phyloP scores from a whole-genome alignment of 2,113 vertebrate genomes.

The Ammodytes marinus region DNA sequence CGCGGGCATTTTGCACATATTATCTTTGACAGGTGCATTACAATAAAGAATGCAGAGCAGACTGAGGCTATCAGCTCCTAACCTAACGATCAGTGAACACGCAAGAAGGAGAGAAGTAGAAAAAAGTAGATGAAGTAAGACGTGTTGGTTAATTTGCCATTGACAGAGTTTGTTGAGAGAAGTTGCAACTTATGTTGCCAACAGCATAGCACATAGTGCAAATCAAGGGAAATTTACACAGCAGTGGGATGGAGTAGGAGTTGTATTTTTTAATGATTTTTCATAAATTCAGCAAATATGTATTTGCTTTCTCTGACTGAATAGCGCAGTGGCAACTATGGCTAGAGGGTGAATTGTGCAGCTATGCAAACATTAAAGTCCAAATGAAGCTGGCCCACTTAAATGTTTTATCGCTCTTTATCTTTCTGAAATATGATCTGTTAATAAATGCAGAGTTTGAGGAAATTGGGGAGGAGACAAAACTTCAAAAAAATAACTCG shows the following conservation, averaged over 20 bases:
- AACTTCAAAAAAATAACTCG: conserved; percentile 22
- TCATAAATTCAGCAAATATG: conserved; percentile 25
- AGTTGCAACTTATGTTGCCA: conserved; percentile 12
- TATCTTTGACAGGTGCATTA: conserved; percentile 89
- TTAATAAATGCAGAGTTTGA: conserved; percentile 24
- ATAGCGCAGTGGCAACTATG: not conserved
- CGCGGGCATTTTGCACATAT: conserved; percentile 84
- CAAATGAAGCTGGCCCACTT: conserved; percentile 21
- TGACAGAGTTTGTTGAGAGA: conserved; percentile 13
- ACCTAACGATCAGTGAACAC: conserved; percentile 43
- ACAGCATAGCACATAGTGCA: conserved; percentile 4
- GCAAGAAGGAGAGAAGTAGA: conserved; percentile 14
- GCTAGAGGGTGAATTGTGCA: conserved; percentile 22
- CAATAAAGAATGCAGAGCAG: conserved; percentile 85
- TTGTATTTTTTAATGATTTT: not conserved
- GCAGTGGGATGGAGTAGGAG: not conserved
- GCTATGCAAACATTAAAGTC: conserved; percentile 38
- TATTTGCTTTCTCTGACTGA: not conserved
- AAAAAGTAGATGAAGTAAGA: not conserved
- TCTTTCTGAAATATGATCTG: conserved; percentile 35
- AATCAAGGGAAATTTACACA: not conserved
- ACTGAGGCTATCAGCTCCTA: conserved; percentile 38
- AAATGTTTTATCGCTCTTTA: conserved; percentile 40
- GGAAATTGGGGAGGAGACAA: conserved; percentile 22
- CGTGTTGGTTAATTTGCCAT: conserved; percentile 22